Conservation (phyloP, 1,140 invertebrate species). For the Micrasema longulum region DNA sequence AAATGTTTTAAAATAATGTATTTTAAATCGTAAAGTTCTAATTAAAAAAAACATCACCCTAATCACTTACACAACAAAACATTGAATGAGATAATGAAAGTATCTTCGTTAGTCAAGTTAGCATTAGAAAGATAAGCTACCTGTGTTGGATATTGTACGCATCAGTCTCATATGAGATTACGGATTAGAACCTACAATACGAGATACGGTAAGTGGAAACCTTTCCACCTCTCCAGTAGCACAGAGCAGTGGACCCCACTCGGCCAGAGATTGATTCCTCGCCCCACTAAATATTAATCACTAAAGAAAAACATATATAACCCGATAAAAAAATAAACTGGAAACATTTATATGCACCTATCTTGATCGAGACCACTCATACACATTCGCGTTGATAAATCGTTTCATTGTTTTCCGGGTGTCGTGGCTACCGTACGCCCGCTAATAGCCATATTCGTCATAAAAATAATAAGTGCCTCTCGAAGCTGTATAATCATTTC, state of each 20-base stretch:
- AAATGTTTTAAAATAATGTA: no score
- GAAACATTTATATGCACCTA: constrained; percentile 45
- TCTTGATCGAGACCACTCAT: constrained; percentile 37
- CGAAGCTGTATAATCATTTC: constrained; percentile 44
- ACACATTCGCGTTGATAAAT: constrained; percentile 54
- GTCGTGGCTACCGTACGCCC: constrained; percentile 47
- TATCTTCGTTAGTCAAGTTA: not conserved
- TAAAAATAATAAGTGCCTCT: constrained; percentile 45
- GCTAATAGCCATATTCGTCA: constrained; percentile 52
- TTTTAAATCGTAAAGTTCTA: no score
- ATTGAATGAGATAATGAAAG: no score
- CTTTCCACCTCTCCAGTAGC: no score
- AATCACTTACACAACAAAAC: no score
- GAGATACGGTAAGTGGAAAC: no score
- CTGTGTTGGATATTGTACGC: constrained; percentile 45
- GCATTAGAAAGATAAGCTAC: constrained; percentile 37
- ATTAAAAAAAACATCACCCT: no score
- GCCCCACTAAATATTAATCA: constrained; percentile 44
- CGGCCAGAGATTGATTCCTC: constrained; percentile 21
- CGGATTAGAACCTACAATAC: constrained; percentile 6
- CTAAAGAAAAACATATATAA: constrained; percentile 29
- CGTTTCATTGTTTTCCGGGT: constrained; percentile 52
- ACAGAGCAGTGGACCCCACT: not conserved
- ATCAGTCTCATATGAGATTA: constrained; percentile 47
- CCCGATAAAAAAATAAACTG: constrained; percentile 46